These are phyloP conservation scores for Eilema caniola DNA, from an alignment of 2,888 invertebrate genomes.

Conservation along the genomic window DNA sequence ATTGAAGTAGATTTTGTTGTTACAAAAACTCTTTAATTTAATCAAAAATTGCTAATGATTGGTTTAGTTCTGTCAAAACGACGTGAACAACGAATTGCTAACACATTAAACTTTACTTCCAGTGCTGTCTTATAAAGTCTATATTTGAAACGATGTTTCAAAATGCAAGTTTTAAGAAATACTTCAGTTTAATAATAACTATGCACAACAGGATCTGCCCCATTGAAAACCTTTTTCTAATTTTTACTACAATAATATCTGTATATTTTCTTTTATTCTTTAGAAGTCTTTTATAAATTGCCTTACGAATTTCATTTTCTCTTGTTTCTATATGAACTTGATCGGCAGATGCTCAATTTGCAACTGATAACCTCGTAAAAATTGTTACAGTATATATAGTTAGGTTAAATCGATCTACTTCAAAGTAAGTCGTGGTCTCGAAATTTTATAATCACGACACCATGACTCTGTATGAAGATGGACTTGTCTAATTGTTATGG, in stretches of 20 bases:
- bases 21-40: background rate
- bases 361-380: constrained; percentile 72
- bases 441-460: constrained; percentile 75
- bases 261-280: background rate
- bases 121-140: background rate
- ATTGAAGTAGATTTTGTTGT: background rate
- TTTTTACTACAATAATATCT: no score
- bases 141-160: background rate
- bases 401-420: constrained; percentile 76
- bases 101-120: background rate
- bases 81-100: background rate
- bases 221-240: background rate
- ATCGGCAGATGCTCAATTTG: constrained; percentile 57
- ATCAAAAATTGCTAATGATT: background rate
- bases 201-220: background rate
- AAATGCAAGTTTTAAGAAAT: background rate
- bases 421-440: constrained; percentile 66
- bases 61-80: background rate
- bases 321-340: constrained; percentile 49
- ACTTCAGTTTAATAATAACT: background rate
- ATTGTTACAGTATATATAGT: constrained; percentile 78
- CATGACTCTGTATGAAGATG: constrained; percentile 65
- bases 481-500: constrained; percentile 73
- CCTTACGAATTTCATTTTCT: constrained; percentile 76
- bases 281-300: constrained; percentile 19